Conservation (phyloP, 1,140 invertebrate genomes). For the Brachionus koreanus region DNA sequence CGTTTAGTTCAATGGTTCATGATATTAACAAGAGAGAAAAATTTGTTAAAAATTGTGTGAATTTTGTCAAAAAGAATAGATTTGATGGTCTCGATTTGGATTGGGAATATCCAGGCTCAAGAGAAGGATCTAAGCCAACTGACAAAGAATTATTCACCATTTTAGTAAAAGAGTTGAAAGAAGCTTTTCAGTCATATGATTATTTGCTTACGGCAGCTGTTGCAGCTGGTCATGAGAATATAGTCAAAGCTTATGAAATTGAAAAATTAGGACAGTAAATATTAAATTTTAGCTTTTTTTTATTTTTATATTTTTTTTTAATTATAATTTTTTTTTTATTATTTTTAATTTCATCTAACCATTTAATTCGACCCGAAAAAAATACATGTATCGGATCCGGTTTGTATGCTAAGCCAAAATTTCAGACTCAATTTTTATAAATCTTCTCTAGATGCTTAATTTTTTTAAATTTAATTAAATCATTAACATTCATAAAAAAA, state of each 20-base stretch:
- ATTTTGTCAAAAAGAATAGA: constrained; percentile 60
- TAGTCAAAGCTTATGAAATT: constrained; percentile 87
- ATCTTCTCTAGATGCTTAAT: no score
- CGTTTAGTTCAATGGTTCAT: constrained; percentile 71
- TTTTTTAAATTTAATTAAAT: no score
- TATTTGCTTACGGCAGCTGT: constrained; percentile 66
- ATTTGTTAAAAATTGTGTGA: constrained; percentile 44
- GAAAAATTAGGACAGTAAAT: constrained; percentile 72
- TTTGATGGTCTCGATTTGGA: constrained; percentile 48
- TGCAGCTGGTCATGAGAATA: constrained; percentile 80
- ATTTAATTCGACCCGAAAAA: no score
- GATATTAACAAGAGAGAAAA: constrained; percentile 56
- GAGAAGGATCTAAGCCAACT: constrained; percentile 47
- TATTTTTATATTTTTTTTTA: no score
- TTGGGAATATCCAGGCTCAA: constrained; percentile 49
- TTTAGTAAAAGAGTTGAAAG: constrained; percentile 5
- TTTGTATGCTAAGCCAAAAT: no score
- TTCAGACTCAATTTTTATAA: no score
- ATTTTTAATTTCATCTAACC: no score
- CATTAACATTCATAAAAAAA: no score
- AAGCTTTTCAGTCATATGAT: not conserved
- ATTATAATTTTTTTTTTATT: no score
- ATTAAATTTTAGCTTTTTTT: not conserved
- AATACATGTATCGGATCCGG: no score
- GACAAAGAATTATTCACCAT: constrained; percentile 44